A percentile compares a stretch with the other conserved stretches of the same genome.
Conservation (phyloP, 2,113 vertebrate species). For the Castor canadensis region DNA sequence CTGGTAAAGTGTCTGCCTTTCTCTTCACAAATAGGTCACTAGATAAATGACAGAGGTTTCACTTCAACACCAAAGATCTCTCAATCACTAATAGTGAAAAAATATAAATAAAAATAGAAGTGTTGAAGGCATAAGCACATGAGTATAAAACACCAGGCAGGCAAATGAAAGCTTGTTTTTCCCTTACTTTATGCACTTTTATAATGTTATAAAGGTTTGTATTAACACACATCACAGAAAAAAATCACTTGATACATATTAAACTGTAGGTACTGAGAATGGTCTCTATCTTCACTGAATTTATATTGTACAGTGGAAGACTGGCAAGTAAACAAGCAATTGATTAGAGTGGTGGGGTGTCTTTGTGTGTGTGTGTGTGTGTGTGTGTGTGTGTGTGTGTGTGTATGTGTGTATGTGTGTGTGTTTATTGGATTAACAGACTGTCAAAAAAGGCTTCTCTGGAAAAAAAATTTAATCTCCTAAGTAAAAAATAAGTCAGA, state of each 20-base stretch:
- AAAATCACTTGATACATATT: neutral
- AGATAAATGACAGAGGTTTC: neutral
- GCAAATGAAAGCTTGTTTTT: neutral
- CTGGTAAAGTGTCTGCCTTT: neutral
- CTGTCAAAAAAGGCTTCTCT: neutral
- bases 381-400: neutral
- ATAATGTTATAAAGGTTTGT: neutral
- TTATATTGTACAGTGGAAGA: neutral
- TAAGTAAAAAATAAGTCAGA: conserved; percentile 37
- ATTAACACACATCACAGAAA: neutral
- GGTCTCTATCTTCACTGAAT: neutral
- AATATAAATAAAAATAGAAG: neutral
- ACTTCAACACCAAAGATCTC: neutral
- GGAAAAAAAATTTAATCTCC: neutral
- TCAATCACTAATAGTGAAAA: neutral
- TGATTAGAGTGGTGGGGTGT: conserved; percentile 22
- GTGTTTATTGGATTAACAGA: neutral
- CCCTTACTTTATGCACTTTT: neutral
- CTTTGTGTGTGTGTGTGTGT: neutral
- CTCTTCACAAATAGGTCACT: neutral
- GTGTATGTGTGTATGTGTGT: too few relatives aligned
- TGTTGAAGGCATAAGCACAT: neutral
- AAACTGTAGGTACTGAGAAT: neutral
- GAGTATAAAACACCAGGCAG: neutral
- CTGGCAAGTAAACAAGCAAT: conserved; percentile 17